These are phyloP conservation scores for Thereuonema tuberculata DNA, from an alignment of 1,140 invertebrate species.

Conservation along the genomic window DNA sequence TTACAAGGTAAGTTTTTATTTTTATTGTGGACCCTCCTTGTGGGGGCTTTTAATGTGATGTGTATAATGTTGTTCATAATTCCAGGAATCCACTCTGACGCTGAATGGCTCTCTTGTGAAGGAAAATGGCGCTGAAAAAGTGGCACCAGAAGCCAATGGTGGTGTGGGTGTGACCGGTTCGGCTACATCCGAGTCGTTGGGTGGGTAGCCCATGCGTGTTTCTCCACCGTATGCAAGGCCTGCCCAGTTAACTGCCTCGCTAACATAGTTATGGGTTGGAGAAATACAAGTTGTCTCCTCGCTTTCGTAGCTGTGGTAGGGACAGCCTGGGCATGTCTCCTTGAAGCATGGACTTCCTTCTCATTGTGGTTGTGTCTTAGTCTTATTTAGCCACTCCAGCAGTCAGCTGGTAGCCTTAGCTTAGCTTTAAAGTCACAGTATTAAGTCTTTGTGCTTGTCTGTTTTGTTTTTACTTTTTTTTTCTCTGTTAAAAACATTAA, in stretches of 20 bases:
- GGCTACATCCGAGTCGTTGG: conserved; percentile 7
- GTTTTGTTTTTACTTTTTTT: too few species aligned
- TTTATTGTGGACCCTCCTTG: too few species aligned
- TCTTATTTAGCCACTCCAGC: not conserved
- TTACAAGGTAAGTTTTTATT: too few species aligned
- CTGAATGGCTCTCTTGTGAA: conserved; percentile 9
- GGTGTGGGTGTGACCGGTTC: conserved; percentile 5
- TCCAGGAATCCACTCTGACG: conserved; percentile 9
- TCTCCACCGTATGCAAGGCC: not conserved
- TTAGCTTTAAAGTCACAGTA: too few species aligned
- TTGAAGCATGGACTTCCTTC: conserved; percentile 2
- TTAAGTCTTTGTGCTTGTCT: too few species aligned
- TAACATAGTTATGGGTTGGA: not conserved
- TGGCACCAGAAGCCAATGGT: not conserved
- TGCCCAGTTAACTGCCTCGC: not conserved
- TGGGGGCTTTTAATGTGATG: too few species aligned
- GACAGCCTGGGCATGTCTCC: not conserved
- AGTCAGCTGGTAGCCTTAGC: not conserved
- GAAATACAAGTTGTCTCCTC: too few species aligned
- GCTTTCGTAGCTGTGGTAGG: too few species aligned
- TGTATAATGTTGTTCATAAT: conserved; percentile 14
- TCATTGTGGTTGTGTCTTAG: not conserved
- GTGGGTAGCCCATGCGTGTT: conserved; percentile 13
- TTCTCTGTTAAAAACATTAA: too few species aligned
- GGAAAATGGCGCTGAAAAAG: conserved; percentile 8